Base-by-base conservation (phyloP, 2,113 vertebrate genomes). In the Odontesthes bonariensis region DNA sequence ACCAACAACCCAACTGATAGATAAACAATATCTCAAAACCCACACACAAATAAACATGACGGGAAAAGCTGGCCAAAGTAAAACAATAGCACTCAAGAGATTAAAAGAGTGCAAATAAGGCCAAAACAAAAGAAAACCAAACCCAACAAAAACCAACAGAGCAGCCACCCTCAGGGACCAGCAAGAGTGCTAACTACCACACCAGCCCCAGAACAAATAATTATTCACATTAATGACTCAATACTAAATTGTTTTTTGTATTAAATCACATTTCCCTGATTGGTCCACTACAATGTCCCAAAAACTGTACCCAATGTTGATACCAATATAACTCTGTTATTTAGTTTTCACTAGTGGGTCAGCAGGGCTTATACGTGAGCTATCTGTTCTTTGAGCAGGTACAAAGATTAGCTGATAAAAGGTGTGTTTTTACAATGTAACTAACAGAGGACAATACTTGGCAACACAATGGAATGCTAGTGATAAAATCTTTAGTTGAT, bases 401-500 rank as follows among this genome's bases (percentile, higher is more conserved):
- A 38, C 35, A 38, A 38, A 38, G 35, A 38, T 38, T 38, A 38
- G 35, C 6, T 7, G 10, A 10, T 38, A 10, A 38, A 58, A 46
- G 3, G 22, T 7, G 4, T 51, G 47, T 46, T 68, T 76, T 49
- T 47, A 2, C 17, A 61, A 38, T 17, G 9, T 31, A 44, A 23
- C n/a, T 12, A 6, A 38, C 32, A 19, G 27, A 22, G 54, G 38
- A 62, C 10, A 23, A 19, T 5, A 0, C 53, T 32, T 79, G 67
- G 9, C 40, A 16, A 60, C 35, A 22, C 38, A 42, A n/a, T 14
- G 8, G 8, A 67, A 53, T 8, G 3, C 27, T 16, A 7, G 16
- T 44, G 58, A 72, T 5, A 56, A 63, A 60, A 80, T 49, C 44
- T 54, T 5, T 14, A 33, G 33, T 14, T 20, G 0, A 61, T n/a